These are phyloP conservation scores for Ivindomyrus marchei DNA, from an alignment of 2,113 vertebrate genomes.

Conservation along the genomic window DNA sequence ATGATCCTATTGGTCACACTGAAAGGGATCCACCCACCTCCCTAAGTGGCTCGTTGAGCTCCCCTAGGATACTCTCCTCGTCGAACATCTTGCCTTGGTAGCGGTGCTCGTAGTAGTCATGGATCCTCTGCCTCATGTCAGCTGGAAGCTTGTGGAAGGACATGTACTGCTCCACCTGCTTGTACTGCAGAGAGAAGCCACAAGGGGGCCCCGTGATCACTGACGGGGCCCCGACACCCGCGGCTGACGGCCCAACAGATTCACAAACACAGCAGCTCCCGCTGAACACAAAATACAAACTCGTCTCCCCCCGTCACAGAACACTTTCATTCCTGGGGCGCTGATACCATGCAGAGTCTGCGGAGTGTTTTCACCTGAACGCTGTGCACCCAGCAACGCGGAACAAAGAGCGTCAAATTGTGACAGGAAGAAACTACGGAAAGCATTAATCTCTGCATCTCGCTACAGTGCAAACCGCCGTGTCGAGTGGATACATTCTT, in stretches of 20 bases:
- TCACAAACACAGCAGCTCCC: not conserved
- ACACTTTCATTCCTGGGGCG: not conserved
- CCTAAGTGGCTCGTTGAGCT: constrained; percentile 87
- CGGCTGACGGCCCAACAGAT: not conserved
- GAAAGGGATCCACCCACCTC: constrained; percentile 66
- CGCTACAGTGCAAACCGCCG: not conserved
- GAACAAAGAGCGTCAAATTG: not conserved
- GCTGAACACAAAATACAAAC: not conserved
- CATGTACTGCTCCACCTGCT: constrained; percentile 99
- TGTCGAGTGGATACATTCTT: not conserved
- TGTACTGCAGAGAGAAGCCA: constrained; percentile 70
- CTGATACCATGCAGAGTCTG: not conserved
- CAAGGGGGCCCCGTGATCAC: not conserved
- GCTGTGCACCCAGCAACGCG: not conserved
- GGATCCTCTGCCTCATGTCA: constrained; percentile 90
- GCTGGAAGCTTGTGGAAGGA: constrained; percentile 97
- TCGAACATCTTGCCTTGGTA: constrained; percentile 99
- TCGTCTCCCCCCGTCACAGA: not conserved
- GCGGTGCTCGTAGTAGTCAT: constrained; percentile 94
- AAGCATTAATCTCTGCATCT: not conserved
- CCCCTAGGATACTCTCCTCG: constrained; percentile 93
- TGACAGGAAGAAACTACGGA: not conserved
- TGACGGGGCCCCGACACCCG: not conserved
- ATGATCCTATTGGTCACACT: not conserved
- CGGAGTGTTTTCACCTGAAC: not conserved